Evolutionary conservation across 2,113 vertebrate genomes (phyloP).

Genomic region (Hipposideros armiger): DNA sequence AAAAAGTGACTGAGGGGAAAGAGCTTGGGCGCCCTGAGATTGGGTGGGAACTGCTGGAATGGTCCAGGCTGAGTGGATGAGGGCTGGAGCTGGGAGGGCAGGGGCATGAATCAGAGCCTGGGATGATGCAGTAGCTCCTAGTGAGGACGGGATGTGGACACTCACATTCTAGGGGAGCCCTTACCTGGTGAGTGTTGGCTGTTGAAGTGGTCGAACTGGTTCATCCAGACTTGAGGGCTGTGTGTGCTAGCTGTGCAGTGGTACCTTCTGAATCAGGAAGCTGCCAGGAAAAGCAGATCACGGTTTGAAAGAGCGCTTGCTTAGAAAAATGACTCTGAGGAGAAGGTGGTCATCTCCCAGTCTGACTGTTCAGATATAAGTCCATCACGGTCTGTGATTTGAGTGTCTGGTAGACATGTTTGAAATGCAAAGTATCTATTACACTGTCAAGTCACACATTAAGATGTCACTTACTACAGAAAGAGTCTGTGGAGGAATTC

Average conservation of each 20-base stretch:
- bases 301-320: not conserved
- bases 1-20: not conserved
- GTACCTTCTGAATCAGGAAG: not conserved
- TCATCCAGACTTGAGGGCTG: not conserved
- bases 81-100: not conserved
- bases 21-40: not conserved
- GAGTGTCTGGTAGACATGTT: not conserved
- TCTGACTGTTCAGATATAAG: not conserved
- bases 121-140: not conserved
- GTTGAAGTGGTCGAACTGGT: not conserved
- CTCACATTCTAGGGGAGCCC: not conserved
- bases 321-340: not conserved
- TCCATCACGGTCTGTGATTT: not conserved
- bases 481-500: not conserved
- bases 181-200: not conserved
- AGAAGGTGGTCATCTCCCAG: not conserved
- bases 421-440: not conserved
- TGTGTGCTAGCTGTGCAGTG: not conserved
- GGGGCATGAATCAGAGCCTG: not conserved
- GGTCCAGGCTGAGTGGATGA: not conserved
- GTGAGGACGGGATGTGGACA: rapidly evolving
- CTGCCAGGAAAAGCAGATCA: not conserved
- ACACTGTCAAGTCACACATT: not conserved
- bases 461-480: not conserved
- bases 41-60: not conserved